Conservation (phyloP, 1,140 invertebrate species). For the Drosophila tani region DNA sequence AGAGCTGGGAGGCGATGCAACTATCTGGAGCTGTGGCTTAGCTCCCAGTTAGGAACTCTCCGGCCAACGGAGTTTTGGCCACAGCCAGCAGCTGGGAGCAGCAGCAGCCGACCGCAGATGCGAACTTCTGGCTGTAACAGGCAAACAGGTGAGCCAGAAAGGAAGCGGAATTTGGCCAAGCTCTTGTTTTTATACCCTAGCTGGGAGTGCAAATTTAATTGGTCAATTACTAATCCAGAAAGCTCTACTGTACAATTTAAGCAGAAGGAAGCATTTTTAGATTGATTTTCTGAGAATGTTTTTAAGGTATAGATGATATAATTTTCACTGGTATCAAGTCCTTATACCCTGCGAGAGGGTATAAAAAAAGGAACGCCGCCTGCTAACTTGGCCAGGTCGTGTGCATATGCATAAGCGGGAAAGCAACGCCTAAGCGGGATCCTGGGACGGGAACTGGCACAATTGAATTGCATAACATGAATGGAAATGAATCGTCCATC, state of each 20-base stretch:
- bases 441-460: conserved; percentile 42
- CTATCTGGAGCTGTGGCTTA: conserved; percentile 37
- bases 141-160: conserved; percentile 27
- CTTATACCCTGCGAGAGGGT: not conserved
- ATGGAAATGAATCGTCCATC: conserved; percentile 78
- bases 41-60: conserved; percentile 28
- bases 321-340: too few species aligned
- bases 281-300: not conserved
- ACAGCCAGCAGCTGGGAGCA: conserved; percentile 24
- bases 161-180: not conserved
- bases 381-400: conserved; percentile 12
- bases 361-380: conserved; percentile 2
- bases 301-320: not conserved
- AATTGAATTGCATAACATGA: conserved; percentile 83
- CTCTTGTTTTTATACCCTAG: not conserved
- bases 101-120: conserved; percentile 24
- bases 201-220: not conserved
- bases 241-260: not conserved
- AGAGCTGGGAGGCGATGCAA: conserved; percentile 11
- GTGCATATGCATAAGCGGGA: conserved; percentile 62
- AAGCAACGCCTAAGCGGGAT: conserved; percentile 47
- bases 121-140: conserved; percentile 26
- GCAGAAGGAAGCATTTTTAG: not conserved
- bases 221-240: not conserved
- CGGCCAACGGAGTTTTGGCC: conserved; percentile 39